A percentile compares a stretch with the other conserved stretches of the same genome.
phyloP scores from a whole-genome alignment of 1,140 invertebrate species.

The Lepidurus packardi region DNA sequence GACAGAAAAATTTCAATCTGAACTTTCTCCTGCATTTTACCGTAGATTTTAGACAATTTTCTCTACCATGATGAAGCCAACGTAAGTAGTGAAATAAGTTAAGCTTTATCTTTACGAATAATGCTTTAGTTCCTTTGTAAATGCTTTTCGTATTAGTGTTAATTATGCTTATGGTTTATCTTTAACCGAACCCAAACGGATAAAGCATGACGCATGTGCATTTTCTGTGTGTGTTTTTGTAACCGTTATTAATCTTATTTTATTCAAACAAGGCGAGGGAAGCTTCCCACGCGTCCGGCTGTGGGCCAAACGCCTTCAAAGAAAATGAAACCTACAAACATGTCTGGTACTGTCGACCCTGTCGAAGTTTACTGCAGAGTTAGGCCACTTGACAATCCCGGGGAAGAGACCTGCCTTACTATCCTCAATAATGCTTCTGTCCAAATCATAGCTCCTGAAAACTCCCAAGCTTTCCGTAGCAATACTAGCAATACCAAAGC shows the following conservation, averaged over 20 bases:
- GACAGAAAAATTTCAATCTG: neutral
- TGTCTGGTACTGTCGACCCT: constrained; percentile 47
- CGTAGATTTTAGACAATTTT: neutral
- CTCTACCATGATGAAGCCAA: constrained; percentile 4
- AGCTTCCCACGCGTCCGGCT: neutral
- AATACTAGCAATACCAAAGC: constrained; percentile 52
- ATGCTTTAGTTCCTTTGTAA: too few relatives aligned
- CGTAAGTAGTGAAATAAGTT: neutral
- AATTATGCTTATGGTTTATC: neutral
- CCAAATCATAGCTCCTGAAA: constrained; percentile 59
- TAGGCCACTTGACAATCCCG: constrained; percentile 61
- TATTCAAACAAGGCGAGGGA: neutral
- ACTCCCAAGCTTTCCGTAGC: constrained; percentile 56
- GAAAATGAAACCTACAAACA: neutral
- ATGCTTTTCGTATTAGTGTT: neutral
- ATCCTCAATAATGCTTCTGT: constrained; percentile 63
- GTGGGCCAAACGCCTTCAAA: neutral
- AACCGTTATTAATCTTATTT: too few relatives aligned
- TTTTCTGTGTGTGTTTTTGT: too few relatives aligned
- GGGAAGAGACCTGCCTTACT: constrained; percentile 63
- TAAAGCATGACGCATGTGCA: too few relatives aligned
- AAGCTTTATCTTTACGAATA: too few relatives aligned
- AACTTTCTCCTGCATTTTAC: neutral
- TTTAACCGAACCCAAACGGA: too few relatives aligned
- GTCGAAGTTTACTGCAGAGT: constrained; percentile 81